phyloP scores from a whole-genome alignment of 2,113 vertebrate genomes.

The Mobula birostris region DNA sequence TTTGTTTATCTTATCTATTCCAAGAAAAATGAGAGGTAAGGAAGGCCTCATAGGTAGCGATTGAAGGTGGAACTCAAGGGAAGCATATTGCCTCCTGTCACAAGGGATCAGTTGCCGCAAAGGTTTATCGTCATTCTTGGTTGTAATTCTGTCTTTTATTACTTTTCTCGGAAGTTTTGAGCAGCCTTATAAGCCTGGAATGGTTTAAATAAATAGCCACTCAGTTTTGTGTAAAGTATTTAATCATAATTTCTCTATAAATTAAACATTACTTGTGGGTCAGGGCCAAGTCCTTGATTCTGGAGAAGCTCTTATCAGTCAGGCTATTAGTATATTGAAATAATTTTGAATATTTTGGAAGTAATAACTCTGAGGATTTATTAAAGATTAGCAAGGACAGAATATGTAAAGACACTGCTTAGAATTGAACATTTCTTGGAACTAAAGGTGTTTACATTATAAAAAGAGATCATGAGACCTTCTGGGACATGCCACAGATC shows the following conservation, averaged over 20 bases:
- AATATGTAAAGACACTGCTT: not conserved
- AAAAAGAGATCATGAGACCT: not conserved
- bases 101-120: not conserved
- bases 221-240: not conserved
- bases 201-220: not conserved
- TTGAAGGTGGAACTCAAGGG: no score
- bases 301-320: not conserved
- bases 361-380: not conserved
- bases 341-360: not conserved
- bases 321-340: not conserved
- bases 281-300: not conserved
- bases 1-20: not conserved
- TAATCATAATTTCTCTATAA: slow-evolving; percentile 7
- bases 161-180: not conserved
- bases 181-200: not conserved
- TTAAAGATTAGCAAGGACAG: not conserved
- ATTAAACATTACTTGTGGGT: slow-evolving; percentile 15
- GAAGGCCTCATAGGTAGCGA: not conserved
- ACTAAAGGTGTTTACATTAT: not conserved
- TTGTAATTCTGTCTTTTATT: not conserved
- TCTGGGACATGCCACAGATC: not conserved
- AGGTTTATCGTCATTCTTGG: not conserved
- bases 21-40: not conserved
- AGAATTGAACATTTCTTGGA: not conserved
- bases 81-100: not conserved